phyloP scores from a whole-genome alignment of 2,888 invertebrate species.

The Busseola fusca region DNA sequence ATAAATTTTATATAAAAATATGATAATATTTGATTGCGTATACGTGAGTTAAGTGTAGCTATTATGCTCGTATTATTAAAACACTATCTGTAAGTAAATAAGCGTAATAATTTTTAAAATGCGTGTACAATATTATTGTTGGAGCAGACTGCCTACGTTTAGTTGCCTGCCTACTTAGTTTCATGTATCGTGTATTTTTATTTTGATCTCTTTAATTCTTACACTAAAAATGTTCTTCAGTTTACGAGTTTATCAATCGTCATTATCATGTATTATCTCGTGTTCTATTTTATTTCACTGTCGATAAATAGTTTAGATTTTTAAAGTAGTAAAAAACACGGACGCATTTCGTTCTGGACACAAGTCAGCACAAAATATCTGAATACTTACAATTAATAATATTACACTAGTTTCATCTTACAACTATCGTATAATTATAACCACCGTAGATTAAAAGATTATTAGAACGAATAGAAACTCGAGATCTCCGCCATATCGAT shows the following conservation, averaged over 20 bases:
- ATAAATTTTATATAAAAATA: slow-evolving; percentile 59
- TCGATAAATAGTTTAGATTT: slow-evolving; percentile 40
- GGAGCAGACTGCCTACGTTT: slow-evolving; percentile 25
- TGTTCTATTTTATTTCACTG: not conserved
- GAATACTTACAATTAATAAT: slow-evolving; percentile 79
- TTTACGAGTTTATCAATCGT: slow-evolving; percentile 6
- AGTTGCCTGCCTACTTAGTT: slow-evolving; percentile 13
- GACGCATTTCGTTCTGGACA: slow-evolving; percentile 67
- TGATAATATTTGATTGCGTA: slow-evolving; percentile 57
- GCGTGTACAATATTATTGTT: slow-evolving; percentile 42
- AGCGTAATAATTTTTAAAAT: slow-evolving; percentile 38
- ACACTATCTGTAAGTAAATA: slow-evolving; percentile 40
- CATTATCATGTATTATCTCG: slow-evolving; percentile 7
- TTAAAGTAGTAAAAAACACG: slow-evolving; percentile 45
- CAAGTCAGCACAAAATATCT: slow-evolving; percentile 82
- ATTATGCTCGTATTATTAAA: slow-evolving; percentile 46
- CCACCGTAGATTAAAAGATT: slow-evolving; percentile 82
- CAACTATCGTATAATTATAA: slow-evolving; percentile 87
- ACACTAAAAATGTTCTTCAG: slow-evolving; percentile 1
- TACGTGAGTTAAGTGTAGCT: slow-evolving; percentile 56
- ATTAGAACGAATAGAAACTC: slow-evolving; percentile 78
- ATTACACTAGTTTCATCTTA: slow-evolving; percentile 81
- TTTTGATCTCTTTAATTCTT: not conserved
- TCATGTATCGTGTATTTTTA: slow-evolving; percentile 5
- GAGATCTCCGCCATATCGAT: slow-evolving; percentile 83